Conservation (phyloP, 2,888 invertebrate species). For the Drosophila acutilabella region DNA sequence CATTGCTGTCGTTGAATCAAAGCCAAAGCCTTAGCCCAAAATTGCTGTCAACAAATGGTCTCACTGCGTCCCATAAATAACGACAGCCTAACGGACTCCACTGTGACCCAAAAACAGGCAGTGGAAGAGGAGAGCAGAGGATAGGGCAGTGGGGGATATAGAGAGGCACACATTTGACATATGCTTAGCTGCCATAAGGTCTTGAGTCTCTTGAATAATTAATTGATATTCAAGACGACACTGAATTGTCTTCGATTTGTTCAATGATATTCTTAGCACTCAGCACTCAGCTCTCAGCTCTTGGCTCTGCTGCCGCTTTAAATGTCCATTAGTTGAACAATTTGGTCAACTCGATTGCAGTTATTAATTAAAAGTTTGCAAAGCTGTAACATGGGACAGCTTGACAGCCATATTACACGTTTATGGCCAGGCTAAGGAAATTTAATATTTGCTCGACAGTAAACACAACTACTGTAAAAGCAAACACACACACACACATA, state of each 20-base stretch:
- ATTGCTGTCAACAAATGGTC: slow-evolving; percentile 68
- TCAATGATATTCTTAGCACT: slow-evolving; percentile 6
- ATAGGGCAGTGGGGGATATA: neutral
- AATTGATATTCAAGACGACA: slow-evolving; percentile 55
- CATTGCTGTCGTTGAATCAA: slow-evolving; percentile 58
- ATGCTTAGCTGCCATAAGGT: slow-evolving; percentile 56
- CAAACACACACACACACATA: slow-evolving; percentile 28
- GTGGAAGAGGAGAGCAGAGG: neutral
- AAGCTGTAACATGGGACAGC: slow-evolving; percentile 39
- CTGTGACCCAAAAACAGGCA: neutral
- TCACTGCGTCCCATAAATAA: slow-evolving; percentile 65
- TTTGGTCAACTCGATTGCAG: slow-evolving; percentile 45
- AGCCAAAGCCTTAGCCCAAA: slow-evolving; percentile 33
- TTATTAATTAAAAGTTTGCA: slow-evolving; percentile 73
- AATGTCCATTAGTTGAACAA: slow-evolving; percentile 45
- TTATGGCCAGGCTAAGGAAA: slow-evolving; percentile 35
- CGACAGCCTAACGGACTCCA: slow-evolving; percentile 53
- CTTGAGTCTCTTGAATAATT: slow-evolving; percentile 61
- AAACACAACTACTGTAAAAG: slow-evolving; percentile 52
- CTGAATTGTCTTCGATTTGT: slow-evolving; percentile 59
- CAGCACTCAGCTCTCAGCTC: neutral
- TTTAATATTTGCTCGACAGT: slow-evolving; percentile 52
- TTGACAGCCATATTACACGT: slow-evolving; percentile 40
- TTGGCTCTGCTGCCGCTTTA: slow-evolving; percentile 25
- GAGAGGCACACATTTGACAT: slow-evolving; percentile 54